Evolutionary conservation across 2,797 vertebrate genomes (phyloP), one percentile per base, ranked within the genome.

Genomic region (Dermochelys coriacea): DNA sequence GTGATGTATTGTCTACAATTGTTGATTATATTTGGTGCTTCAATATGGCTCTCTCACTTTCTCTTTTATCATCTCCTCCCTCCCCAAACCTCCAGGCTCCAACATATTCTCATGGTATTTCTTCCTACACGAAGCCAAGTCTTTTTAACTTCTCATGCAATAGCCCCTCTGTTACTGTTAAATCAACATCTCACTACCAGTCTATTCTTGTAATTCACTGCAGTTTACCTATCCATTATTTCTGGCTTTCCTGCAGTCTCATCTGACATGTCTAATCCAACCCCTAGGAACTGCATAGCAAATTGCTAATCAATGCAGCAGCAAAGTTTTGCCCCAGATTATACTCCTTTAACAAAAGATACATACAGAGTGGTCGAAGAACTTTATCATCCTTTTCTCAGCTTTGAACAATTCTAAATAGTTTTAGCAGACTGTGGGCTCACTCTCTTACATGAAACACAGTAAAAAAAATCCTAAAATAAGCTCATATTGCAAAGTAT

Each of bases 21-120:
- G 27, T 25, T 12, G 18, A 77, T 77, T 59, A 19, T 19, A 54
- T 23, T 41, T 10, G 37, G 34, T 1, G 11, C 5, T 88, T 91
- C 45, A 84, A 84, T 34, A 0, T 0, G 81, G 75, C 82, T 82
- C 64, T 57, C 37, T 19, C 27, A 0, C 0, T 25, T 88, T 91
- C 74, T 91, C 80, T 85, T 55, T 74, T 7, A 0, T 78, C 81
- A 54, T 64, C 1, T 1, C 6, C 41, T 71, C 45, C 2, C 23
- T 49, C 77, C 92, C 88, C 91, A 71, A 6, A 29, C 12, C 57
- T 59, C 12, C 29, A 59, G 29, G 12, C 5, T 3, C 54, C 51
- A 52, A 5, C 0, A 0, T 3, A 27, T 51, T 23, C 82, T 51
- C 0, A 0, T 1, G 4, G 19, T 6, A 3, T 14, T 92, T 88